Conservation (phyloP, 2,797 vertebrate species). For the Sebastes baramenuke region DNA sequence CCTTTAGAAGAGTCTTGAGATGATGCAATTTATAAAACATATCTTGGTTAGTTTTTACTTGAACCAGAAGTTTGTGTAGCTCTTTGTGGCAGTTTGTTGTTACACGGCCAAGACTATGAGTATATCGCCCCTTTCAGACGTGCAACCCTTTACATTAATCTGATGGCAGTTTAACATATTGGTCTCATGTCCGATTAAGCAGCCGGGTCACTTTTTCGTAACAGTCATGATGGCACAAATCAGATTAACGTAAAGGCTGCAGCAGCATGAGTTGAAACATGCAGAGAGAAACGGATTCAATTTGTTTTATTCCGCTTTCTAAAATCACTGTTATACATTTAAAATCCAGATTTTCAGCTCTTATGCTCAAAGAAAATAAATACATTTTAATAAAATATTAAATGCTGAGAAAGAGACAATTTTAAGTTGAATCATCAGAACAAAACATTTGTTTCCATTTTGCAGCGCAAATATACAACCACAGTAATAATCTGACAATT, state of each 20-base stretch:
- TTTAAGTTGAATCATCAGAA: not conserved
- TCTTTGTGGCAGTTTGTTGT: not conserved
- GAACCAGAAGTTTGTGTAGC: not conserved
- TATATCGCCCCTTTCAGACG: not conserved
- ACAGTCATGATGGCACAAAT: not conserved
- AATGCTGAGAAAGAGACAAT: rapidly evolving
- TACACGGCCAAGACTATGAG: not conserved
- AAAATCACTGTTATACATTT: not conserved
- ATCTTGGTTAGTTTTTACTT: not conserved
- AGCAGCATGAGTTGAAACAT: not conserved
- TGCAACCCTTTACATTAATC: not conserved
- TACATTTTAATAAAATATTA: not conserved
- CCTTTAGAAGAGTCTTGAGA: not conserved
- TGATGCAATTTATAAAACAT: not conserved
- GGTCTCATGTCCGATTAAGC: not conserved
- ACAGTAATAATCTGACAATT: not conserved
- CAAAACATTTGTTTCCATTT: not conserved
- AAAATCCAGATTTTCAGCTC: not conserved
- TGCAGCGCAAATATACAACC: not conserved
- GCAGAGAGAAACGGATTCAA: not conserved
- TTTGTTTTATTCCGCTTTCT: not conserved
- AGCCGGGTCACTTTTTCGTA: not conserved
- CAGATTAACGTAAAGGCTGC: not conserved
- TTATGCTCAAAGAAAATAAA: not conserved
- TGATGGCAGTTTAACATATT: not conserved